These are phyloP conservation scores for Pipistrellus pygmaeus DNA, from an alignment of 2,797 vertebrate genomes.

Conservation along the genomic window DNA sequence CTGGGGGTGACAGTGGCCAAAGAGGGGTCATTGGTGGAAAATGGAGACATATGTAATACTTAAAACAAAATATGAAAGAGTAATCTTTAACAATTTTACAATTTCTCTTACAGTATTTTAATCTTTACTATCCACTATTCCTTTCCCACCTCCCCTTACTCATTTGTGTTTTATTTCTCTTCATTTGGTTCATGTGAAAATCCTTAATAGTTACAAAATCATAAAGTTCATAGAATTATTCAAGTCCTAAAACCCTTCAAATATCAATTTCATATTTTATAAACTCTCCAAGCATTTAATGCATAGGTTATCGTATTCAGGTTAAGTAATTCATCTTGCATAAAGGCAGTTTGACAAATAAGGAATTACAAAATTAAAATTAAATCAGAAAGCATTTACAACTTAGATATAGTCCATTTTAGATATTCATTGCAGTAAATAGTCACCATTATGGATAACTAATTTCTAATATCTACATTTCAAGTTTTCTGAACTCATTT, in stretches of 20 bases:
- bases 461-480: not conserved
- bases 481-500: not conserved
- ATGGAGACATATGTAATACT: too few species aligned
- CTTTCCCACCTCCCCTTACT: not conserved
- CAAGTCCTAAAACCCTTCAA: not conserved
- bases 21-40: too few species aligned
- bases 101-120: not conserved
- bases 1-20: too few species aligned
- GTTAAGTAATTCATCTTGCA: not conserved
- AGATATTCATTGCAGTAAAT: not conserved
- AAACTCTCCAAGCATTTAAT: not conserved
- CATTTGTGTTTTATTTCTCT: conserved; percentile 45
- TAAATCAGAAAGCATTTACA: not conserved
- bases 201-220: not conserved
- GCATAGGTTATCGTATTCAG: not conserved
- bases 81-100: not conserved
- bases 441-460: not conserved
- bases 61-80: too few species aligned
- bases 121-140: conserved; percentile 60
- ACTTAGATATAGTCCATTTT: not conserved
- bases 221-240: not conserved
- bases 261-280: not conserved
- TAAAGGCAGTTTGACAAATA: conserved; percentile 19
- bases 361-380: not conserved
- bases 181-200: conserved; percentile 26